Evolutionary conservation across 1,140 invertebrate genomes (phyloP).

Genomic region (Carposina sasakii): DNA sequence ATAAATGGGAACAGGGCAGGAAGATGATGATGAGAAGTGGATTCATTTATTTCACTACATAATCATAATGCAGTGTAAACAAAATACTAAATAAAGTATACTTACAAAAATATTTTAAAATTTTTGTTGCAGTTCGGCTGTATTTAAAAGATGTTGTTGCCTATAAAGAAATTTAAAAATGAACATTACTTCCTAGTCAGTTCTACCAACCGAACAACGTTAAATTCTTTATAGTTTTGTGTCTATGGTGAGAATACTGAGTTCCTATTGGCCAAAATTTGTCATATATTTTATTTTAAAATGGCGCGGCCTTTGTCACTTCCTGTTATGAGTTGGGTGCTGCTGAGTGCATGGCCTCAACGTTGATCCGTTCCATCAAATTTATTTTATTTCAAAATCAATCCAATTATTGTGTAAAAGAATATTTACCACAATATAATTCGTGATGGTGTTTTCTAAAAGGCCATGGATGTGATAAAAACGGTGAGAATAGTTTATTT

Average conservation of each 20-base stretch:
- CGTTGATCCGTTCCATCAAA: constrained; percentile 63
- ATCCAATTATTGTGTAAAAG: constrained; percentile 52
- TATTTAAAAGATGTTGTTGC: too few relatives aligned
- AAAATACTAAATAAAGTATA: too few relatives aligned
- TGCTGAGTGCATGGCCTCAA: constrained; percentile 67
- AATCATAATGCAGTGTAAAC: too few relatives aligned
- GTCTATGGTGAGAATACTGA: constrained; percentile 24
- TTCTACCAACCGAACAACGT: too few relatives aligned
- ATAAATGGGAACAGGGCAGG: too few relatives aligned
- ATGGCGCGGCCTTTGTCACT: constrained; percentile 68
- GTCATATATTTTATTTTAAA: constrained; percentile 45
- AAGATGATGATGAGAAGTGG: too few relatives aligned
- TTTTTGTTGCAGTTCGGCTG: too few relatives aligned
- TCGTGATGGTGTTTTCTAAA: constrained; percentile 71
- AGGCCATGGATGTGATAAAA: constrained; percentile 73
- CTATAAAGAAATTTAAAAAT: too few relatives aligned
- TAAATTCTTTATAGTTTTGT: constrained; percentile 28
- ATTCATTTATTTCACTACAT: too few relatives aligned
- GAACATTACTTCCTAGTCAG: too few relatives aligned
- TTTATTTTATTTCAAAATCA: constrained; percentile 54
- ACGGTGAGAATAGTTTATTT: constrained; percentile 62
- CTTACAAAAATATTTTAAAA: too few relatives aligned
- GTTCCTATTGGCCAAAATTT: constrained; percentile 45
- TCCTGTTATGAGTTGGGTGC: constrained; percentile 70
- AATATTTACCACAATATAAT: constrained; percentile 59